Percentiles rank a stretch among this genome's conserved stretches.
Conservation (phyloP, 2,113 vertebrate species). For the Scytalopus superciliaris region DNA sequence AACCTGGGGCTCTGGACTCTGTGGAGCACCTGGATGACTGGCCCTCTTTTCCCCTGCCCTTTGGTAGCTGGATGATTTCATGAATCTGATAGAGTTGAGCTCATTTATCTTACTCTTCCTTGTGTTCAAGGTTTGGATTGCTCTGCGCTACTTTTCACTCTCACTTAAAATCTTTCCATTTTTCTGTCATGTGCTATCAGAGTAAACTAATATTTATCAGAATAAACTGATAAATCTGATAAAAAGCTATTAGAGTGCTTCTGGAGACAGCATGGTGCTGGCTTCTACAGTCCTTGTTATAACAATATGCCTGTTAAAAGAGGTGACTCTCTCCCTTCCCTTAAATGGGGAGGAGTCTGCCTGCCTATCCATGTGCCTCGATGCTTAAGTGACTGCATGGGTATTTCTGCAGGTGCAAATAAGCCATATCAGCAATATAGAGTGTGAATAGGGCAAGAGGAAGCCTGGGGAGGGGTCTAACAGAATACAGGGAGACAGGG, state of each 20-base stretch:
- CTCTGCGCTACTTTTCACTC: not conserved
- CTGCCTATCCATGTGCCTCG: not conserved
- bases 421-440: not conserved
- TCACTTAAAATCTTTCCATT: not conserved
- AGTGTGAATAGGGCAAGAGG: not conserved
- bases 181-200: not conserved
- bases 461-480: not conserved
- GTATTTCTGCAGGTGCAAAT: not conserved
- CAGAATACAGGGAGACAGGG: not conserved
- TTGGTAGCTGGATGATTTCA: not conserved
- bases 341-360: not conserved
- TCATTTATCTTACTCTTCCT: not conserved
- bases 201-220: not conserved
- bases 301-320: not conserved
- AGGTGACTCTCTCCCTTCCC: not conserved
- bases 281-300: not conserved
- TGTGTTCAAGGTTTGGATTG: not conserved
- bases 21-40: not conserved
- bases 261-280: not conserved
- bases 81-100: not conserved
- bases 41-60: not conserved
- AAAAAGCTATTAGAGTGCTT: not conserved
- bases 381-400: not conserved
- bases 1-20: not conserved
- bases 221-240: not conserved